Conservation (phyloP, 2,113 vertebrate species). For the Festucalex cinctus region DNA sequence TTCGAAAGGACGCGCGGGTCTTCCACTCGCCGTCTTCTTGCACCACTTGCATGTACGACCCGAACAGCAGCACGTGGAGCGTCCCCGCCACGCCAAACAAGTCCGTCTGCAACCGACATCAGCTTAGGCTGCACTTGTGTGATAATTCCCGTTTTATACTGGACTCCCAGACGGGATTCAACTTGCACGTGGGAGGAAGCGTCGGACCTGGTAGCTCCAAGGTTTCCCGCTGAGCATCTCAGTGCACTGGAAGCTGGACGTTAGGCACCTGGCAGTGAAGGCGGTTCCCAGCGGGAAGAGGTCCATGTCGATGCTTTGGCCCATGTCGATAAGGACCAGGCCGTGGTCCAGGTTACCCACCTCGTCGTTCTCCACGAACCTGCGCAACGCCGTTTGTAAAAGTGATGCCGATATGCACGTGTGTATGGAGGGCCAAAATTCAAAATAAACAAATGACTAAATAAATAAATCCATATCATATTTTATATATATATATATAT, state of each 20-base stretch:
- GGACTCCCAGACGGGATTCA: too few relatives aligned
- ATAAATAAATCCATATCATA: too few relatives aligned
- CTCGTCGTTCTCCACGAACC: slow-evolving; percentile 83
- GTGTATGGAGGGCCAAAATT: too few relatives aligned
- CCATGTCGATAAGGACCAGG: slow-evolving; percentile 86
- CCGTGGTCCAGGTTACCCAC: slow-evolving; percentile 79
- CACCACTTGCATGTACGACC: slow-evolving; percentile 87
- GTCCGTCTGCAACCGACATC: slow-evolving; percentile 77
- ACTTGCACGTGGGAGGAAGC: too few relatives aligned
- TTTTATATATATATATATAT: too few relatives aligned
- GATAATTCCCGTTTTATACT: too few relatives aligned
- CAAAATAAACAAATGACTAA: too few relatives aligned
- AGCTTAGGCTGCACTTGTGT: too few relatives aligned
- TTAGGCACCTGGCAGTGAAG: slow-evolving; percentile 84
- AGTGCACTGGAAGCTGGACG: slow-evolving; percentile 90
- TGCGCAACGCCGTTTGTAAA: slow-evolving; percentile 26
- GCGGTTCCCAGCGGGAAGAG: slow-evolving; percentile 83
- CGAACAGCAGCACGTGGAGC: slow-evolving; percentile 88
- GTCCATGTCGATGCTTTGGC: slow-evolving; percentile 91
- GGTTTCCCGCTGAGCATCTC: slow-evolving; percentile 89
- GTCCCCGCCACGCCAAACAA: slow-evolving; percentile 92
- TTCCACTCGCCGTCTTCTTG: slow-evolving; percentile 81
- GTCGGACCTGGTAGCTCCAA: slow-evolving; percentile 91
- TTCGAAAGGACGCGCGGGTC: slow-evolving; percentile 79
- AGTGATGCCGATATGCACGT: not conserved